Conservation (phyloP, 2,113 vertebrate species). For the Pluvialis apricaria region DNA sequence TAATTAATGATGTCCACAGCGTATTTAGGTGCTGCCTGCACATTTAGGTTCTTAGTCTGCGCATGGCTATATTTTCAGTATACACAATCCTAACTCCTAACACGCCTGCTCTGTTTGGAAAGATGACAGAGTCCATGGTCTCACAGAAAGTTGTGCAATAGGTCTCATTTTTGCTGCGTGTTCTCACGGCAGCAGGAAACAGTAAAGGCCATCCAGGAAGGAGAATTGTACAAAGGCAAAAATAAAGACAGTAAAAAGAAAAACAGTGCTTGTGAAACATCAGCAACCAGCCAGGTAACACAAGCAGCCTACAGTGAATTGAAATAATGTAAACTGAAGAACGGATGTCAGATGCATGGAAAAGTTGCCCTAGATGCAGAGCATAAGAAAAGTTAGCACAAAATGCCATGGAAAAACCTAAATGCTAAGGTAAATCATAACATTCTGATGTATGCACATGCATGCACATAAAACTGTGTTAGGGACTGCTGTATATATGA, state of each 20-base stretch:
- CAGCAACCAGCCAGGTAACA: not conserved
- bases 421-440: not conserved
- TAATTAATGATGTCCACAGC: not conserved
- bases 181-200: slow-evolving; percentile 10
- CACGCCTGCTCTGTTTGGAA: not conserved
- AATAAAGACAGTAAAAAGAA: not conserved
- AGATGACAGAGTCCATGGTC: not conserved
- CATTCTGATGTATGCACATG: not conserved
- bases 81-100: not conserved
- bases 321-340: not conserved
- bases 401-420: not conserved
- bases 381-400: not conserved
- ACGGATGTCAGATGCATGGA: not conserved
- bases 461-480: too few species aligned
- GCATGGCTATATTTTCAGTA: not conserved
- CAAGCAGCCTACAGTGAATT: not conserved
- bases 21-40: not conserved
- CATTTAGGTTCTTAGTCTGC: not conserved
- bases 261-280: not conserved
- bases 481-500: not conserved
- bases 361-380: not conserved
- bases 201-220: not conserved
- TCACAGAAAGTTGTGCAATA: not conserved
- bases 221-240: not conserved
- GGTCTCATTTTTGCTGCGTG: slow-evolving; percentile 5